Percentiles rank a stretch among this genome's conserved stretches.
phyloP scores from a whole-genome alignment of 2,888 invertebrate species.

The Automeris io region DNA sequence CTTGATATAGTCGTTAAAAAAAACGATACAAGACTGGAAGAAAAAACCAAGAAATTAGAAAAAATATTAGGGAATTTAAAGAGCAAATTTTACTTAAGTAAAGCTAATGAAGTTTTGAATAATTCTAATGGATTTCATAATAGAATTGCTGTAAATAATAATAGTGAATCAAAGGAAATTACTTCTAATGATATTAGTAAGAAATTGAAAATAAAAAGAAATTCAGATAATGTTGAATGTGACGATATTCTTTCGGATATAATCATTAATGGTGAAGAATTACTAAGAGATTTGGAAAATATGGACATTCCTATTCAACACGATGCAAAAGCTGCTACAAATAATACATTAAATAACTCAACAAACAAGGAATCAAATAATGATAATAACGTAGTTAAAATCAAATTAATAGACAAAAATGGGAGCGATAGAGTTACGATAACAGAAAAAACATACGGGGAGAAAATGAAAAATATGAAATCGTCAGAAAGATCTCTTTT shows the following conservation, averaged over 20 bases:
- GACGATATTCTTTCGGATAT: constrained; percentile 26
- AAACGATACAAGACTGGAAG: constrained; percentile 31
- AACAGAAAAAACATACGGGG: too few species aligned
- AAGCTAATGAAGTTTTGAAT: neutral
- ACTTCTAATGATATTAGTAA: constrained; percentile 2
- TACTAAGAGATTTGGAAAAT: constrained; percentile 38
- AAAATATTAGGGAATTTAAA: constrained; percentile 37
- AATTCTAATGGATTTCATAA: constrained; percentile 2
- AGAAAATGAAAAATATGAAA: neutral
- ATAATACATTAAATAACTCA: too few species aligned
- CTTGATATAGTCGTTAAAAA: constrained; percentile 7
- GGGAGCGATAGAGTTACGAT: too few species aligned
- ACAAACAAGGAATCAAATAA: neutral
- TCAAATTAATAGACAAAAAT: neutral
- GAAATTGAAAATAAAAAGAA: constrained; percentile 11
- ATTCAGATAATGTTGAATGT: constrained; percentile 26
- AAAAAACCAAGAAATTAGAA: constrained; percentile 50
- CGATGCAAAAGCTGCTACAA: neutral
- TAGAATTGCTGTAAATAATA: neutral
- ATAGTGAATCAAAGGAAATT: constrained; percentile 1
- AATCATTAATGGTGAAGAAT: constrained; percentile 35
- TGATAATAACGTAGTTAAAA: neutral
- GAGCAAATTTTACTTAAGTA: constrained; percentile 18
- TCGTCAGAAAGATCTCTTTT: neutral
- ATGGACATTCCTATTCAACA: constrained; percentile 41